These are phyloP conservation scores for Apodemia zela DNA, from an alignment of 2,888 invertebrate species.

Conservation along the genomic window DNA sequence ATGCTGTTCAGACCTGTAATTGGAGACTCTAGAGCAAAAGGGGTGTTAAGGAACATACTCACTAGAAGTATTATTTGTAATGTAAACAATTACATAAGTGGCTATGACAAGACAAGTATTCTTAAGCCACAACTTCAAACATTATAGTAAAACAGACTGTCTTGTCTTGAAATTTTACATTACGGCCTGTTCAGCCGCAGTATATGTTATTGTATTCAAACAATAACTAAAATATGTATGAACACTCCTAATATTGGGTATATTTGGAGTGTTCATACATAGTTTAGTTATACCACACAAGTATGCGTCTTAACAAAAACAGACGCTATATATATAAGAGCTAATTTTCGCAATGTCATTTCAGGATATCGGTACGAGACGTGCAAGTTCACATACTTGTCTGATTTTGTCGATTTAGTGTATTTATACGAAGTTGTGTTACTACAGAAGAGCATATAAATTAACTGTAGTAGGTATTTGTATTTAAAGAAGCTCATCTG, in stretches of 20 bases:
- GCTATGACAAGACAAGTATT: background rate
- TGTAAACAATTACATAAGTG: background rate
- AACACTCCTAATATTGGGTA: too few species aligned
- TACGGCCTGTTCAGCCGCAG: background rate
- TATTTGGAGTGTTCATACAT: too few species aligned
- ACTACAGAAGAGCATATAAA: too few species aligned
- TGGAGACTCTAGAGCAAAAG: constrained; percentile 32
- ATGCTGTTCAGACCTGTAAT: constrained; percentile 32
- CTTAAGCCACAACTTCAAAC: background rate
- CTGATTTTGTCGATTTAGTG: too few species aligned
- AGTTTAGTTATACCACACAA: background rate
- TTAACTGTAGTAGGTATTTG: too few species aligned
- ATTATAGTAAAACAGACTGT: background rate
- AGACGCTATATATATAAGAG: too few species aligned
- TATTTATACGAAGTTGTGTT: too few species aligned
- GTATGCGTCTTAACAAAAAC: too few species aligned
- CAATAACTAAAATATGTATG: background rate
- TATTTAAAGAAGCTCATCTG: background rate
- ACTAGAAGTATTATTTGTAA: background rate
- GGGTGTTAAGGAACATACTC: constrained; percentile 5
- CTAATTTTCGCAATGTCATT: too few species aligned
- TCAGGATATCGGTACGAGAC: too few species aligned
- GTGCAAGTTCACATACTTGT: too few species aligned
- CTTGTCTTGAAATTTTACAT: background rate
- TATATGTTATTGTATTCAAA: too few species aligned